A percentile compares a stretch with the other conserved stretches of the same genome.
Conservation (phyloP, 2,797 vertebrate genomes). For the Cryptoblepharus egeriae region DNA sequence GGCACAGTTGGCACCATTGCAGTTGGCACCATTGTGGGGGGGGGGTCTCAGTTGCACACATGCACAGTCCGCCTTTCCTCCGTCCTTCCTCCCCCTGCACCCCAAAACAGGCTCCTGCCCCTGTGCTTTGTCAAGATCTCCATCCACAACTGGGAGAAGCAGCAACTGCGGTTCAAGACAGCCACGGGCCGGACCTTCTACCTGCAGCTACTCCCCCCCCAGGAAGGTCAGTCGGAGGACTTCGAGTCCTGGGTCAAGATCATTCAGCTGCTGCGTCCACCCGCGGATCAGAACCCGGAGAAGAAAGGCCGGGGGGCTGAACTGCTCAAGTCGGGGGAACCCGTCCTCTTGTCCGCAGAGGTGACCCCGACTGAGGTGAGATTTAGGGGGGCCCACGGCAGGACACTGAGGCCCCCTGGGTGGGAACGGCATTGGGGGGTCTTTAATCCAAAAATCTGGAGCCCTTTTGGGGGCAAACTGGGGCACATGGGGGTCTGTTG, state of each 20-base stretch:
- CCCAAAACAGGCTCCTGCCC: conserved; percentile 48
- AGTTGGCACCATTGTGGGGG: too few relatives aligned
- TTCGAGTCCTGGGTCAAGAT: conserved; percentile 70
- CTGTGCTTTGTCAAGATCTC: conserved; percentile 53
- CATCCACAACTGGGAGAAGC: conserved; percentile 22
- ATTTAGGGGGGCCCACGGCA: neutral
- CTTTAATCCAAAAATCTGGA: too few relatives aligned
- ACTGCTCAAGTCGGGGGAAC: neutral
- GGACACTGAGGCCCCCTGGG: neutral
- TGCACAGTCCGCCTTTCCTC: neutral
- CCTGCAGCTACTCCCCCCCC: conserved; percentile 63
- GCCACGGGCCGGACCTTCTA: conserved; percentile 70
- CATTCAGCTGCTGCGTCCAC: conserved; percentile 64
- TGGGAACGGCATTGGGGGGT: too few relatives aligned
- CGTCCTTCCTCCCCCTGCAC: too few relatives aligned
- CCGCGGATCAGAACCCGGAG: conserved; percentile 4
- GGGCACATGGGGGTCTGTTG: too few relatives aligned
- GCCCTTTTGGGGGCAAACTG: too few relatives aligned
- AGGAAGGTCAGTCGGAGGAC: conserved; percentile 46
- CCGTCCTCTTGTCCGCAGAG: neutral
- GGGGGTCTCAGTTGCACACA: neutral
- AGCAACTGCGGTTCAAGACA: conserved; percentile 66
- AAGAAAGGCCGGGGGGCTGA: neutral
- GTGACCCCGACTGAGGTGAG: neutral
- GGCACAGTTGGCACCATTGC: too few relatives aligned